Evolutionary conservation across 2,113 vertebrate species (phyloP), one percentile per base, ranked within the genome.

Genomic region (Mugil cephalus): DNA sequence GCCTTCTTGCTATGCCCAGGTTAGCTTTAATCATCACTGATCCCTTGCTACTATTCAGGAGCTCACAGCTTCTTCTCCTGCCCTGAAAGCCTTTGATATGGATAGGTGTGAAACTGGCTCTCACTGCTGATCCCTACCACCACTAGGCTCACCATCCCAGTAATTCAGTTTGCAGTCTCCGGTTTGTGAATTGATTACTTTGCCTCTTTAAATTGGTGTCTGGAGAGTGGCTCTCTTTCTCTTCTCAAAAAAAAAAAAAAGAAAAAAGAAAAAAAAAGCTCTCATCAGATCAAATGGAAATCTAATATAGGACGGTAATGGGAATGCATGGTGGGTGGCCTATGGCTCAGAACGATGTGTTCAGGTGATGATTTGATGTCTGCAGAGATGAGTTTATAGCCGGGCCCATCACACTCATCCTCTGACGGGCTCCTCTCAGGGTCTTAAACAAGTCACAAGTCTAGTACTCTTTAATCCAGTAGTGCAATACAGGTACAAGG

Each of bases 161-260:
- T 90, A 84, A 89, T 90, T 90, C 77, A 78, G 75, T 88, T 85
- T 89, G 81, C 82, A 82, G 81, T 85, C 87, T 83, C 85, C 48
- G 58, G 80, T 90, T 91, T 88, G 61, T 80, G 83, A 89, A 91
- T 83, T 82, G 88, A 93, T 92, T 92, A 87, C 81, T 89, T 82
- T 83, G 73, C 78, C 78, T 74, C 68, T 77, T 79, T 80, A 86
- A 91, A 91, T 90, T 80, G 83, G 77, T 81, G 72, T 85, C 83
- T 87, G 30, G 83, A 77, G 81, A 84, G 65, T 69, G 43, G 24
- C 46, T 67, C 62, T 53, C 56, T 64, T 46, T 50, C 42, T 30
- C 54, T 39, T 61, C 35, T 55, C 35, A 40, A 12, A 47, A 80
- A 76, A 68, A 79, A 30, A 5, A 30, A 68, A 77, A 87, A 48